Conservation (phyloP, 1,140 invertebrate genomes). For the Asbolus verrucosus region DNA sequence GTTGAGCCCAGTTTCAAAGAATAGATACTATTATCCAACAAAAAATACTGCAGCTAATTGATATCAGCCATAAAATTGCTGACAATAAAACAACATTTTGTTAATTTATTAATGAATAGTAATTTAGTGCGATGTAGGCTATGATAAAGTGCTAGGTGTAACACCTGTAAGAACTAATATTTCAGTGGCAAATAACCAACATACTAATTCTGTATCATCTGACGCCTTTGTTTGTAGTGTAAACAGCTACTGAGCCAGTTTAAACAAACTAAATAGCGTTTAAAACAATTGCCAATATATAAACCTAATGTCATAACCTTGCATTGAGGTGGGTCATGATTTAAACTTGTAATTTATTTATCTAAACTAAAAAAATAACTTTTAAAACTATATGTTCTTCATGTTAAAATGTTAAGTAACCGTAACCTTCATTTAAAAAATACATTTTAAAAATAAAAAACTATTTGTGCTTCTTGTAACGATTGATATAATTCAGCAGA, state of each 20-base stretch:
- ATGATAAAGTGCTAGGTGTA: conserved; percentile 14
- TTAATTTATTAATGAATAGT: conserved; percentile 16
- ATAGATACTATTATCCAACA: neutral
- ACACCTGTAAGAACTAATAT: conserved; percentile 46
- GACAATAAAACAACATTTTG: neutral
- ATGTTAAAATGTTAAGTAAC: no score
- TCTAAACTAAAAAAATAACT: conserved; percentile 9
- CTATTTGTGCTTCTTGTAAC: no score
- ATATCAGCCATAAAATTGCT: neutral
- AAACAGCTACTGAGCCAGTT: conserved; percentile 58
- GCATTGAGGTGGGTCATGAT: conserved; percentile 32
- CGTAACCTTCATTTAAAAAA: no score
- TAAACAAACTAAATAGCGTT: conserved; percentile 54
- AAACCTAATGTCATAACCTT: conserved; percentile 16
- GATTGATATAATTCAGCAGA: no score
- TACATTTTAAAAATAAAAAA: no score
- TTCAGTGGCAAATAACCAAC: conserved; percentile 47
- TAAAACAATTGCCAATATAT: conserved; percentile 53
- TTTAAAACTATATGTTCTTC: no score
- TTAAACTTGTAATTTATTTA: conserved; percentile 28
- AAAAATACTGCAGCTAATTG: neutral
- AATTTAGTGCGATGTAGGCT: neutral
- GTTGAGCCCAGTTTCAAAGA: conserved; percentile 22
- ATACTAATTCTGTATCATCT: conserved; percentile 57
- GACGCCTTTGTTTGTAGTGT: conserved; percentile 56